A percentile compares a stretch with the other conserved stretches of the same genome.
Evolutionary conservation across 2,797 vertebrate genomes (phyloP).

Genomic region (Enoplosus armatus): DNA sequence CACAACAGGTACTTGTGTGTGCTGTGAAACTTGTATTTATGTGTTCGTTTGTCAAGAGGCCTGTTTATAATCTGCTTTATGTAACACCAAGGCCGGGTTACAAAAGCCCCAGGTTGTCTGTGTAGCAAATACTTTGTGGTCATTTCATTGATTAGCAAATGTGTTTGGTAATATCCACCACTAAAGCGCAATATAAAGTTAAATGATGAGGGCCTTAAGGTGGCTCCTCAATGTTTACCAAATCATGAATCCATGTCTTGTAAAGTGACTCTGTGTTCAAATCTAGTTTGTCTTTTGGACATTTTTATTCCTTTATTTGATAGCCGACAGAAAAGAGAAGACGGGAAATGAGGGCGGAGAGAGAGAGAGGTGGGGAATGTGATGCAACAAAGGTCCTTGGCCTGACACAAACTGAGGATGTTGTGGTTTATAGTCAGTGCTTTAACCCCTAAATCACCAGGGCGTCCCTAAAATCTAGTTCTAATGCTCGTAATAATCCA

Average conservation of each 20-base stretch:
- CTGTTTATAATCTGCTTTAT: background rate
- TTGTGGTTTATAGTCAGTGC: background rate
- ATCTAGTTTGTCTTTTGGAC: background rate
- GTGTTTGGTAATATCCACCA: background rate
- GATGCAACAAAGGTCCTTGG: background rate
- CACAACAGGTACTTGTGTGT: background rate
- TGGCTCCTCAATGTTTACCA: background rate
- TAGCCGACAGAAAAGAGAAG: background rate
- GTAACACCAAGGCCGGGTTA: background rate
- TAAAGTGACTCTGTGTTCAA: background rate
- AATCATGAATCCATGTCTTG: background rate
- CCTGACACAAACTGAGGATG: background rate
- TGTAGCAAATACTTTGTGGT: background rate
- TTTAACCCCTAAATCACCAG: background rate
- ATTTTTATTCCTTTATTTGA: background rate
- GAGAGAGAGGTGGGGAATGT: background rate
- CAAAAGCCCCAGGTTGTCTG: background rate
- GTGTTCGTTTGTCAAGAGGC: background rate
- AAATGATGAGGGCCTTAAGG: background rate
- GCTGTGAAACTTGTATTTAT: background rate
- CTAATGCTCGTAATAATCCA: background rate
- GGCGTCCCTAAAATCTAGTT: background rate
- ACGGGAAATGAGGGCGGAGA: background rate
- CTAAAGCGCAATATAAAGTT: background rate
- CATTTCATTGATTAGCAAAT: background rate